Percentiles rank a stretch among this genome's conserved stretches.
These are phyloP conservation scores for Drosophila formosana DNA, from an alignment of 2,888 invertebrate species.

Conservation along the genomic window DNA sequence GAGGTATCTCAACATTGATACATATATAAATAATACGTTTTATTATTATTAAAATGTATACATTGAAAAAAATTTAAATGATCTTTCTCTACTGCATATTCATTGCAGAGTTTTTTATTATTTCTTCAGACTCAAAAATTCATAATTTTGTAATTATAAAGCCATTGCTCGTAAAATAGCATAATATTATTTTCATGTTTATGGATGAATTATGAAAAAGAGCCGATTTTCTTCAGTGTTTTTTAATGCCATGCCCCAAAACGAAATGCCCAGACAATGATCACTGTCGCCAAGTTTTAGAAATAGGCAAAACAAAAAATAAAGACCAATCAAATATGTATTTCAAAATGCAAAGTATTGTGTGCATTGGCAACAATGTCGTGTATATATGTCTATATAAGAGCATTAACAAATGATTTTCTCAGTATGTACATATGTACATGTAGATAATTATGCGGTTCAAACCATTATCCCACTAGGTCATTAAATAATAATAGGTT, in stretches of 20 bases:
- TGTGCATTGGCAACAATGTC: neutral
- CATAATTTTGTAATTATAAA: neutral
- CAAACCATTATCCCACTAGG: neutral
- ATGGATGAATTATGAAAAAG: neutral
- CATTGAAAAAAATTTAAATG: neutral
- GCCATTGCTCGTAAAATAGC: neutral
- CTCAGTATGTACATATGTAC: neutral
- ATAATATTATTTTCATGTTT: neutral
- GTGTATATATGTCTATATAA: neutral
- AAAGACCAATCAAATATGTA: neutral
- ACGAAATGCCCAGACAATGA: neutral
- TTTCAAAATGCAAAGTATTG: neutral
- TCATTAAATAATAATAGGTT: neutral
- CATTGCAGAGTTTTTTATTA: neutral
- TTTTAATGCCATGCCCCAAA: neutral
- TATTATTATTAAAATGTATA: neutral
- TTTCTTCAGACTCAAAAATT: neutral
- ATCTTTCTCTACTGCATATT: neutral
- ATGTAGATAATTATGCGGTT: neutral
- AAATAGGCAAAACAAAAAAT: neutral
- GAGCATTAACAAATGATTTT: neutral
- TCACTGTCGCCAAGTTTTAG: neutral
- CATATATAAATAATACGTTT: slow-evolving; percentile 1
- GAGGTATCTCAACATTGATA: neutral
- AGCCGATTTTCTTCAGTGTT: neutral